phyloP scores from a whole-genome alignment of 2,797 vertebrate species.

The Alfaro cultratus region DNA sequence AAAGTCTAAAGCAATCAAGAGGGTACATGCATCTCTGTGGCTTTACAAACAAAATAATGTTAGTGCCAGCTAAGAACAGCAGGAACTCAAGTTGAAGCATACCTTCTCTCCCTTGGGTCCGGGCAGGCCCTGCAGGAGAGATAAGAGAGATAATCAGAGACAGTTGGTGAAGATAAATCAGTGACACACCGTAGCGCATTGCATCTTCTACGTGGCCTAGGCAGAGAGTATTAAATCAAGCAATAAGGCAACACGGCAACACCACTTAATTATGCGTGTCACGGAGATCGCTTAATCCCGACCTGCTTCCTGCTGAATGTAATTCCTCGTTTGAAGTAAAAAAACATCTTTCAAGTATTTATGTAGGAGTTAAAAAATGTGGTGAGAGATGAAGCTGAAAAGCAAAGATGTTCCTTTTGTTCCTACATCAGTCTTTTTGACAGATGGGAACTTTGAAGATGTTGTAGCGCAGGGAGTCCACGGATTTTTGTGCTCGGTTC shows the following conservation, averaged over 20 bases:
- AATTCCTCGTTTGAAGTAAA: slow-evolving; percentile 23
- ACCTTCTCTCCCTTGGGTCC: slow-evolving; percentile 94
- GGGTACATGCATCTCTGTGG: neutral
- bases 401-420: slow-evolving; percentile 31
- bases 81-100: slow-evolving; percentile 56
- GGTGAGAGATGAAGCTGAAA: slow-evolving; percentile 40
- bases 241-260: slow-evolving; percentile 5
- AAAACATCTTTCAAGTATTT: neutral
- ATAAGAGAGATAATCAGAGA: slow-evolving; percentile 60
- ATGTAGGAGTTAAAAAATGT: slow-evolving; percentile 33
- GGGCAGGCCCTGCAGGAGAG: slow-evolving; percentile 82
- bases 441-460: slow-evolving; percentile 26
- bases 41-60: slow-evolving; percentile 17
- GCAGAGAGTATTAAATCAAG: slow-evolving; percentile 45
- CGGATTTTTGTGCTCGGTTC: neutral
- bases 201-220: slow-evolving; percentile 28
- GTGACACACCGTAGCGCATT: slow-evolving; percentile 18
- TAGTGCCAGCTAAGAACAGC: slow-evolving; percentile 13
- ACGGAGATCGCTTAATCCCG: slow-evolving; percentile 38
- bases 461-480: slow-evolving; percentile 17
- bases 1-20: slow-evolving; percentile 18
- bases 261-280: slow-evolving; percentile 31
- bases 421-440: slow-evolving; percentile 25
- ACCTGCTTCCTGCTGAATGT: slow-evolving; percentile 1
- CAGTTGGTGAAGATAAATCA: slow-evolving; percentile 63